Evolutionary conservation across 2,113 vertebrate species (phyloP), one percentile per base, ranked within the genome.

Genomic region (Panthera uncia): DNA sequence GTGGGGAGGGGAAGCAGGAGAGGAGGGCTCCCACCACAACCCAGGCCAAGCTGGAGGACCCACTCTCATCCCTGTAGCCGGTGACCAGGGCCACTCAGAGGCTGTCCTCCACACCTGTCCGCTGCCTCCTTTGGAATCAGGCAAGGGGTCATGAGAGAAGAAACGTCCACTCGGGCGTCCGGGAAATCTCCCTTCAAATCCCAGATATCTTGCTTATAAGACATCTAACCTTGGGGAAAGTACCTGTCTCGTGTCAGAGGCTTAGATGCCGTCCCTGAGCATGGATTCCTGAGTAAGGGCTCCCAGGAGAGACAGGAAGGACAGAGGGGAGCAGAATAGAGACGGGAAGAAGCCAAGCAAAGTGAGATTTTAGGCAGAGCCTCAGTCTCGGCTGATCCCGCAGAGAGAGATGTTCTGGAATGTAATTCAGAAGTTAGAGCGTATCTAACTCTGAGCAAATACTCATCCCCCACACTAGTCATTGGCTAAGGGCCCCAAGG

Each of bases 31-130:
- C n/a, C 29, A 9, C 76, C 41, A 3, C 3, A 55, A 33, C 65
- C 63, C 36, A 8, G 55, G 36, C 31, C 14, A 8, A 48, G 2
- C 38, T 31, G 15, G 36, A n/a, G 18, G 8, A 4, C 45, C 36
- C 33, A 86, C 82, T 21, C 50, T 84, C 16, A 14, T 11, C 50
- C 41, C 36, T 23, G 1, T 8, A 63, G 25, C 36, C 38, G 4
- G 33, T 10, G 52, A n/a, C n/a, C n/a, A 71, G 36, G 41, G 31
- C 12, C 13, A 36, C 21, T 79, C 63, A 7, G 4, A 76, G 69
- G 21, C 31, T 50, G 7, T 78, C 48, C 33, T n/a, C 50, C 31
- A 38, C 1, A 4, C 6, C 7, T 0, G 0, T 8, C 61, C 5
- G 12, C 87, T 80, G 55, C 69, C 36, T 48, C 33, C 33, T 74